These are phyloP conservation scores for Chlorodrepanis virens DNA, from an alignment of 2,113 vertebrate species.

Conservation along the genomic window DNA sequence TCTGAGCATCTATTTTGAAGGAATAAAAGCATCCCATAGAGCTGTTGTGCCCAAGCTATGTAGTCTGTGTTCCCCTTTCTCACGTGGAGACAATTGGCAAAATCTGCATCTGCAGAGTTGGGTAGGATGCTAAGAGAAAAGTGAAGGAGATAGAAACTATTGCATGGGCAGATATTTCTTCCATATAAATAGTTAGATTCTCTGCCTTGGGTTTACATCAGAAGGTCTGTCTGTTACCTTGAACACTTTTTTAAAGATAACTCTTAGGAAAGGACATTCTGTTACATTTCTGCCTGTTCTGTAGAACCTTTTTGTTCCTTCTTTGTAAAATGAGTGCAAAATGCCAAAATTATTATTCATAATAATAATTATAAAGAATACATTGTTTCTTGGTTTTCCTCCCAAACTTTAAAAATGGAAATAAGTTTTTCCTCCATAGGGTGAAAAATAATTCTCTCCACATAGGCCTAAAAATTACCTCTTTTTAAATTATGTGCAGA, in stretches of 20 bases:
- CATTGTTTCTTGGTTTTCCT: slow-evolving; percentile 53
- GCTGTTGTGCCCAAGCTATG: slow-evolving; percentile 17
- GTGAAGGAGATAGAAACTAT: slow-evolving; percentile 24
- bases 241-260: slow-evolving; percentile 48
- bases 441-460: slow-evolving; percentile 67
- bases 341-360: slow-evolving; percentile 60
- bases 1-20: slow-evolving; percentile 37
- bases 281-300: slow-evolving; percentile 68
- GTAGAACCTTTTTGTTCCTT: slow-evolving; percentile 64
- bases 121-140: slow-evolving; percentile 33
- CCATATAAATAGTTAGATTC: slow-evolving; percentile 37
- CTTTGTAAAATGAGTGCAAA: slow-evolving; percentile 63
- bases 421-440: slow-evolving; percentile 54
- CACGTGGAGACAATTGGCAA: not conserved
- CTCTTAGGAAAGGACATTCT: slow-evolving; percentile 59
- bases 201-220: slow-evolving; percentile 63
- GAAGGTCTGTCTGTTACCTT: slow-evolving; percentile 58
- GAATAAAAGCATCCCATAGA: slow-evolving; percentile 43
- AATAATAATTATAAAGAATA: slow-evolving; percentile 61
- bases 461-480: slow-evolving; percentile 78
- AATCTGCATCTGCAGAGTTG: not conserved
- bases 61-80: not conserved
- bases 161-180: slow-evolving; percentile 55
- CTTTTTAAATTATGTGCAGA: slow-evolving; percentile 85
- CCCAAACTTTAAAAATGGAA: slow-evolving; percentile 50